Base-by-base conservation (phyloP, 2,113 vertebrate species). In the Malurus melanocephalus region DNA sequence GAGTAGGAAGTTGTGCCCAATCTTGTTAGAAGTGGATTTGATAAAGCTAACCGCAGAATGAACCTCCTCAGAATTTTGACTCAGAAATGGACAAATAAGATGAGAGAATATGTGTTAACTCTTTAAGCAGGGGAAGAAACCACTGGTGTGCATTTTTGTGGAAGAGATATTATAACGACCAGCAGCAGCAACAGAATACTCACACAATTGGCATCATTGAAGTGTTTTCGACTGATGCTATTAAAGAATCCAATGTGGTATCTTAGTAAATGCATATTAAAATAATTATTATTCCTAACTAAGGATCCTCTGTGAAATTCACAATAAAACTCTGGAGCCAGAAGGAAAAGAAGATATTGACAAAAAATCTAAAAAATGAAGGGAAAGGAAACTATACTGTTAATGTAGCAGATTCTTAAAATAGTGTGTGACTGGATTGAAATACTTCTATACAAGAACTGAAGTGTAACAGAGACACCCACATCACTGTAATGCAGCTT, bases 301-400 rank as follows among this genome's bases (percentile, higher is more conserved):
- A 52, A 86, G 22, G 2, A 55, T 62, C 32, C 7, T 49, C 38
- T 71, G 22, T 75, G 38, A 77, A 69, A 59, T 71, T 65, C 21
- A 74, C 20, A 38, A 19, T 46, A 83, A 57, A 85, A 55, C 6
- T 68, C 14, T 0, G 0, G 10, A 77, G 13, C 62, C 6, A 66
- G 83, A 86, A 80, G 4, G 3, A 65, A 55, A 79, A 68, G 20
- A 80, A 83, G 10, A 4, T 3, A 35, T 62, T 59, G 48, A 69
- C 27, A 32, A 57, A 85, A 62, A 10, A 53, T 80, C 13, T 76
- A n/a, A 74, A 83, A 77, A 27, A 9, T 46, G 38, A 91, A 79
- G 11, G 13, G 43, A 43, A 82, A 87, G 43, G 11, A 83, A 85
- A 90, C 49, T 0, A 27, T 53, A n/a, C 13, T 0, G 0, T 33